phyloP scores from a whole-genome alignment of 2,888 invertebrate genomes.

The Harpalus rubripes region DNA sequence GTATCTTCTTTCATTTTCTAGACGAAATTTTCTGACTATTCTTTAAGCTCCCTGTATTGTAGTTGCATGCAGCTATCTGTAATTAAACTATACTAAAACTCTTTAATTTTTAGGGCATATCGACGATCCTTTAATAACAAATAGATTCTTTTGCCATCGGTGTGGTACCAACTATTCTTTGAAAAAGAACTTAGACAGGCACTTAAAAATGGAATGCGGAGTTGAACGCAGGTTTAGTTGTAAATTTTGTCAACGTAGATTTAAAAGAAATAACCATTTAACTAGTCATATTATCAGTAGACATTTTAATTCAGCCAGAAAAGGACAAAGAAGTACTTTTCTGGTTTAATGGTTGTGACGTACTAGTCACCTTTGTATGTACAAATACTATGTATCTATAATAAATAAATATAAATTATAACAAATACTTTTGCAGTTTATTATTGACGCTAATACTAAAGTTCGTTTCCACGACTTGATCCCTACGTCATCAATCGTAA shows the following conservation, averaged over 20 bases:
- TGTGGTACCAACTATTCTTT: conserved; percentile 25
- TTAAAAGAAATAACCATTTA: conserved; percentile 80
- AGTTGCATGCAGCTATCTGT: background rate
- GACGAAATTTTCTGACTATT: background rate
- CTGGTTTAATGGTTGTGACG: no score
- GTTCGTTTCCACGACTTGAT: no score
- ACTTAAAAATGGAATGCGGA: conserved; percentile 84
- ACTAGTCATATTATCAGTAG: conserved; percentile 72
- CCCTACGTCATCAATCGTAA: no score
- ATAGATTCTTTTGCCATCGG: conserved; percentile 12
- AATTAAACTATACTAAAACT: background rate
- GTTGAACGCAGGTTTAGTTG: conserved; percentile 82
- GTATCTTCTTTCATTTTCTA: no score
- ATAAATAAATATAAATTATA: no score
- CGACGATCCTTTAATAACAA: background rate
- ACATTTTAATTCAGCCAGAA: background rate
- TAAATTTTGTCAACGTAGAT: conserved; percentile 83
- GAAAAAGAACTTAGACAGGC: conserved; percentile 80
- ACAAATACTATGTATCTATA: no score
- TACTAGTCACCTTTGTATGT: no score
- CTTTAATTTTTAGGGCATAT: conserved; percentile 22
- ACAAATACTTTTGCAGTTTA: no score
- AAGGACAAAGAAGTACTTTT: background rate
- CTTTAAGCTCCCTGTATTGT: background rate
- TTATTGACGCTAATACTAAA: no score